These are phyloP conservation scores for Climacteris rufus DNA, from an alignment of 2,113 vertebrate species.

Conservation along the genomic window DNA sequence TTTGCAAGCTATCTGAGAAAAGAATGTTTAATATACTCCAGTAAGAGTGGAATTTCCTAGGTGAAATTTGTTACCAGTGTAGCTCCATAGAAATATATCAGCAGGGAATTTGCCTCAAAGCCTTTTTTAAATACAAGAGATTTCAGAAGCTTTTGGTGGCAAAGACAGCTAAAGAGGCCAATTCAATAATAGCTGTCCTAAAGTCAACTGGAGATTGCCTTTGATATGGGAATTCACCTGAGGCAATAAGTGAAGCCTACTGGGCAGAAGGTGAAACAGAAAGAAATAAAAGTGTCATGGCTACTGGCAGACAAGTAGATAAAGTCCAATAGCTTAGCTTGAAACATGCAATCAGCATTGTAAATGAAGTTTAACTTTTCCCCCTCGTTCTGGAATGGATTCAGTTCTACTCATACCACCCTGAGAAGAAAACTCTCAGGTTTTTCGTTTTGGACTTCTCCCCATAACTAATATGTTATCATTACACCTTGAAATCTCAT, in stretches of 20 bases:
- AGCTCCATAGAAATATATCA: neutral
- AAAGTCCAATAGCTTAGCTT: constrained; percentile 1
- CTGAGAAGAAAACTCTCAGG: neutral
- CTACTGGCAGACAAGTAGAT: neutral
- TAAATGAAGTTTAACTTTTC: neutral
- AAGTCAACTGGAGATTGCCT: constrained; percentile 32
- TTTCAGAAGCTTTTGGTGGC: constrained; percentile 7
- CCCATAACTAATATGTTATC: neutral
- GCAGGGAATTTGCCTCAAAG: neutral
- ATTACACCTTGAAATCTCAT: neutral
- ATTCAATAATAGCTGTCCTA: constrained; percentile 33
- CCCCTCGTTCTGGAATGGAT: neutral
- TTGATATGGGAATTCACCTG: constrained; percentile 1
- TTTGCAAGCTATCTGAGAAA: neutral
- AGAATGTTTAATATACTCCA: neutral
- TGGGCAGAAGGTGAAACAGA: constrained; percentile 6
- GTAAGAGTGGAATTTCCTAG: neutral
- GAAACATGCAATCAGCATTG: neutral
- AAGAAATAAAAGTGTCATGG: neutral
- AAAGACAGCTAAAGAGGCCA: neutral
- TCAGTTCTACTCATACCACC: neutral
- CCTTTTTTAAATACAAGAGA: neutral
- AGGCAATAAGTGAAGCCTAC: neutral
- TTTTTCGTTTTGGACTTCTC: neutral
- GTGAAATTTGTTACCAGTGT: neutral